A percentile compares a stretch with the other conserved stretches of the same genome.
Conservation (phyloP, 2,797 vertebrate genomes). For the Varecia variegata region DNA sequence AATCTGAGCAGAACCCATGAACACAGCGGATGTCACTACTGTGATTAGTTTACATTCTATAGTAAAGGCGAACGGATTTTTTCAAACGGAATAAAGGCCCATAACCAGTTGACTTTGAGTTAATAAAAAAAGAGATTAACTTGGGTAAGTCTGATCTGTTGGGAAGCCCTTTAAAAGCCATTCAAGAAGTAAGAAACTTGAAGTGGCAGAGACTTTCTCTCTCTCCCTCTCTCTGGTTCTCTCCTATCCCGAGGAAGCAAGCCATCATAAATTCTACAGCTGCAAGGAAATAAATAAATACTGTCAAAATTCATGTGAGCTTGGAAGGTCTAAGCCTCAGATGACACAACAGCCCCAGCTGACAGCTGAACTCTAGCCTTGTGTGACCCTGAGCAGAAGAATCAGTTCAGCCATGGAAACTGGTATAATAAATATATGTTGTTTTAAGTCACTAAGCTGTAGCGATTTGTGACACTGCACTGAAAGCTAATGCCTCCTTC, state of each 20-base stretch:
- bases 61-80: not conserved
- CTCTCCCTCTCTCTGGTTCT: not conserved
- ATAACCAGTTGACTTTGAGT: not conserved
- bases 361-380: not conserved
- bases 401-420: not conserved
- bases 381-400: not conserved
- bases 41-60: not conserved
- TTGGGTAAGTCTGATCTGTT: not conserved
- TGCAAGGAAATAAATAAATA: not conserved
- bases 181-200: not conserved
- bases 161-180: not conserved
- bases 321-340: not conserved
- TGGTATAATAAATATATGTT: not conserved
- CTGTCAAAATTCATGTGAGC: not conserved
- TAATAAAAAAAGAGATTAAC: not conserved
- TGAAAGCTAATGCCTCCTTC: not conserved
- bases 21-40: not conserved
- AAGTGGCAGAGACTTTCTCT: not conserved
- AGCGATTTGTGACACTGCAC: not conserved
- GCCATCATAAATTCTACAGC: not conserved
- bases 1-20: not conserved
- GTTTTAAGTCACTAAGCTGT: not conserved
- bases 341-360: not conserved
- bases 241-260: not conserved
- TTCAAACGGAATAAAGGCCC: not conserved